Evolutionary conservation across 92 coral and sea anemone species (phyloP).

Genomic region (Hydrozoanthus gracilis): DNA sequence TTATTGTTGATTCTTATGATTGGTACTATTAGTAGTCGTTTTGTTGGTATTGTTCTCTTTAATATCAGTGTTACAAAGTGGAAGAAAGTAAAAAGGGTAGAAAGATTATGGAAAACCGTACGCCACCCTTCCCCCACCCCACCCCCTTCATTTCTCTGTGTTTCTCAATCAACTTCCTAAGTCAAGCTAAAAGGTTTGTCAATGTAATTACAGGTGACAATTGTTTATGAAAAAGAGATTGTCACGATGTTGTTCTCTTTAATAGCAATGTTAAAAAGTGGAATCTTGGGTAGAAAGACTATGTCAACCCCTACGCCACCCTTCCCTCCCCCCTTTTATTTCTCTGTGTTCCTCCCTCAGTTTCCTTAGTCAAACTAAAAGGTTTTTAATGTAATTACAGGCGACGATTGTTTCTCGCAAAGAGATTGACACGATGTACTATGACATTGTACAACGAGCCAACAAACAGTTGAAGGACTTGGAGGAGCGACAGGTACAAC

Average conservation of each 20-base stretch:
- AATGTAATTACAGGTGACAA: conserved; percentile 57
- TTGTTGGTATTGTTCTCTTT: background rate
- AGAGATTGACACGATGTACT: conserved; percentile 77
- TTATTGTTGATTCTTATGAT: background rate
- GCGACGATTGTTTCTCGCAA: conserved; percentile 74
- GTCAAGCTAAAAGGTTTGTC: background rate
- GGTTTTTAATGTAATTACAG: conserved; percentile 39
- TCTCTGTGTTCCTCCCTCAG: background rate
- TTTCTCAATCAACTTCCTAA: background rate
- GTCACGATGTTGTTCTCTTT: conserved; percentile 41
- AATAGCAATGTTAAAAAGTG: too few species aligned
- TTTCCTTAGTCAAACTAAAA: background rate
- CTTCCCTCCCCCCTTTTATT: too few species aligned
- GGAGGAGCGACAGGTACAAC: conserved; percentile 83
- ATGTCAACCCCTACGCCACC: too few species aligned
- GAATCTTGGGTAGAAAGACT: too few species aligned
- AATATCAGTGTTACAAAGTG: too few species aligned
- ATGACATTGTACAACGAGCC: conserved; percentile 75
- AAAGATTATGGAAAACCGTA: too few species aligned
- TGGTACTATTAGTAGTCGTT: too few species aligned
- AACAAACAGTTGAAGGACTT: conserved; percentile 84
- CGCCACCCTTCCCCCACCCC: too few species aligned
- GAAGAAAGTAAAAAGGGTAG: too few species aligned
- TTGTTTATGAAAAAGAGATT: conserved; percentile 78
- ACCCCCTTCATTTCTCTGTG: too few species aligned